Percentiles rank a stretch among this genome's conserved stretches.
These are phyloP conservation scores for Crenuchus spilurus DNA, from an alignment of 2,797 vertebrate species.

Conservation along the genomic window DNA sequence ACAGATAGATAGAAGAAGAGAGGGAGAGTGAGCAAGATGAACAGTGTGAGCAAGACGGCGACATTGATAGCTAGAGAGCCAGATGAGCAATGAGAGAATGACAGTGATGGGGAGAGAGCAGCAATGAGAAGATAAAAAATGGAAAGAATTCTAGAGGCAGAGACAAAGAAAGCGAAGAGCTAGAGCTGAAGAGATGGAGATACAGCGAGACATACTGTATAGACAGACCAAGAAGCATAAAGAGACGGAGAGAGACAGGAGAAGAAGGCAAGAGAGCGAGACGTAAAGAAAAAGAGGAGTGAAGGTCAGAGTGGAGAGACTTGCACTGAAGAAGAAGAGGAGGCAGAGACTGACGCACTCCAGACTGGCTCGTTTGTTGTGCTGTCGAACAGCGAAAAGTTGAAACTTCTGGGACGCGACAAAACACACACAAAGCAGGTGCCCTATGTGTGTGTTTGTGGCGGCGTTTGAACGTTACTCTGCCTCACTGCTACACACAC, in stretches of 20 bases:
- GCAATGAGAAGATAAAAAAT: neutral
- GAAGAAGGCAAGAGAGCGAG: neutral
- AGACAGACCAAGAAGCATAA: neutral
- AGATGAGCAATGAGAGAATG: neutral
- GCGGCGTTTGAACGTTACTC: conserved; percentile 20
- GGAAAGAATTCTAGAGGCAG: neutral
- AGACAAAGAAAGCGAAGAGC: neutral
- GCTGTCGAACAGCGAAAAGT: neutral
- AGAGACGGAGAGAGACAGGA: neutral
- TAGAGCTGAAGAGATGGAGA: neutral
- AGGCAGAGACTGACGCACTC: neutral
- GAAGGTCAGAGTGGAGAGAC: neutral
- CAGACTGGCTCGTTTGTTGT: conserved; percentile 7
- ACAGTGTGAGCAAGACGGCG: too few relatives aligned
- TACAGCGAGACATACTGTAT: too few relatives aligned
- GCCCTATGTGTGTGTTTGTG: conserved; percentile 7
- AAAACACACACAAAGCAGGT: neutral
- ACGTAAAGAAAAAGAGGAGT: neutral
- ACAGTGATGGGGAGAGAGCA: neutral
- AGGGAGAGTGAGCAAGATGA: neutral
- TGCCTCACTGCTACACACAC: conserved; percentile 21
- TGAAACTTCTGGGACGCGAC: conserved; percentile 7
- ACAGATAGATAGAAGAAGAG: too few relatives aligned
- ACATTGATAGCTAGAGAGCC: too few relatives aligned
- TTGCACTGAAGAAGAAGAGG: neutral